Conservation (phyloP, 2,113 vertebrate species). For the Setophaga petechia region DNA sequence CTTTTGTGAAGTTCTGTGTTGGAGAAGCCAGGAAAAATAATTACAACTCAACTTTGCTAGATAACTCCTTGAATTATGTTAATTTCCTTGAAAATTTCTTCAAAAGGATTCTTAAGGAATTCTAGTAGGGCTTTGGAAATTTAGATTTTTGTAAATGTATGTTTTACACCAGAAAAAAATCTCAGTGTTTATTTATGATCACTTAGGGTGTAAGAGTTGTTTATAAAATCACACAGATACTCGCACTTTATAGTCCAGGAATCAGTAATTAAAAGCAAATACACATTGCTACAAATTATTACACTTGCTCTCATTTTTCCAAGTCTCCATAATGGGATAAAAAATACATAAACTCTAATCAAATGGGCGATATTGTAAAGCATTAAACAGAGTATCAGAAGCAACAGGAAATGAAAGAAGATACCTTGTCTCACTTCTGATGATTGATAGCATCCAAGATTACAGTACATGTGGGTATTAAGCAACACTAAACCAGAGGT, state of each 20-base stretch:
- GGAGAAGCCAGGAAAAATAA: neutral
- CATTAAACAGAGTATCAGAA: neutral
- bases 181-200: neutral
- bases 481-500: neutral
- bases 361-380: neutral
- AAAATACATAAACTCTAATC: neutral
- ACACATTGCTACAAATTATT: neutral
- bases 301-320: neutral
- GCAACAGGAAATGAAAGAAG: neutral
- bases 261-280: neutral
- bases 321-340: neutral
- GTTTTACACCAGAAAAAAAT: neutral
- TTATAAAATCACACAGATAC: neutral
- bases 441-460: neutral
- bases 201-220: neutral
- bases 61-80: neutral
- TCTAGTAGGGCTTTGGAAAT: neutral
- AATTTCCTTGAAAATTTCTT: neutral
- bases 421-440: neutral
- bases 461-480: neutral
- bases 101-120: neutral
- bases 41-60: neutral
- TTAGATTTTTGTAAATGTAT: neutral
- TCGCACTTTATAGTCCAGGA: neutral
- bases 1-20: neutral